These are phyloP conservation scores for Adelphocoris suturalis DNA, from an alignment of 2,888 invertebrate genomes.

Conservation along the genomic window DNA sequence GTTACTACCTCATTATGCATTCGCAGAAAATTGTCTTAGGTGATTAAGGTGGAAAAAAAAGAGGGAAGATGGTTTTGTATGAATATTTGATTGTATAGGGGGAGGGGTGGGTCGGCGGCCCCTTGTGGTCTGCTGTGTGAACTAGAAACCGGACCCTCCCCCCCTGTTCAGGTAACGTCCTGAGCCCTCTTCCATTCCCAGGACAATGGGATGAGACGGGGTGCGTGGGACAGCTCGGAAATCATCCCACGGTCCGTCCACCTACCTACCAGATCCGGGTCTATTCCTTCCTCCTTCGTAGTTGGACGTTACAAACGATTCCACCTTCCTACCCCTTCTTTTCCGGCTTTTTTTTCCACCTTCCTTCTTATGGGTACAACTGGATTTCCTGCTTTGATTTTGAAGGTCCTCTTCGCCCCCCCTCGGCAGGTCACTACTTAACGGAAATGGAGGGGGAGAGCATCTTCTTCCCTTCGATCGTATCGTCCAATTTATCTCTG, in stretches of 20 bases:
- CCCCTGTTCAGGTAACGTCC: conserved; percentile 41
- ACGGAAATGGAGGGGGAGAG: conserved; percentile 67
- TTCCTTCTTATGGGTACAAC: conserved; percentile 57
- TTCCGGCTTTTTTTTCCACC: conserved; percentile 28
- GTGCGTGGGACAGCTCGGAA: conserved; percentile 68
- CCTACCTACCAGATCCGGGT: conserved; percentile 41
- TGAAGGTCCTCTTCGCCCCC: conserved; percentile 22
- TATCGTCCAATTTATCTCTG: conserved; percentile 57
- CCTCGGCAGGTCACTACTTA: conserved; percentile 62
- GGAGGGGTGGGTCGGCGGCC: conserved; percentile 54
- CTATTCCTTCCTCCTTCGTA: conserved; percentile 43
- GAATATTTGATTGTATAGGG: conserved; percentile 66
- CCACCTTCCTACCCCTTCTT: conserved; percentile 45
- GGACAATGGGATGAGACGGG: conserved; percentile 70
- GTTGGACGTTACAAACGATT: conserved; percentile 59
- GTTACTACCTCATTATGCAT: conserved; percentile 63
- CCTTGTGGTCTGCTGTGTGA: conserved; percentile 69
- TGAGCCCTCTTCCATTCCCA: background rate
- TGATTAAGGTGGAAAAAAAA: conserved; percentile 68
- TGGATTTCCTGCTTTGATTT: conserved; percentile 69
- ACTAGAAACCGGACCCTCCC: conserved; percentile 67
- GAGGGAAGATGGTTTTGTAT: conserved; percentile 67
- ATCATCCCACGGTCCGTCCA: conserved; percentile 64
- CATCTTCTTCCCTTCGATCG: conserved; percentile 52
- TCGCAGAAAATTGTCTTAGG: conserved; percentile 69